These are phyloP conservation scores for Suncus etruscus DNA, from an alignment of 2,113 vertebrate genomes.

Conservation along the genomic window DNA sequence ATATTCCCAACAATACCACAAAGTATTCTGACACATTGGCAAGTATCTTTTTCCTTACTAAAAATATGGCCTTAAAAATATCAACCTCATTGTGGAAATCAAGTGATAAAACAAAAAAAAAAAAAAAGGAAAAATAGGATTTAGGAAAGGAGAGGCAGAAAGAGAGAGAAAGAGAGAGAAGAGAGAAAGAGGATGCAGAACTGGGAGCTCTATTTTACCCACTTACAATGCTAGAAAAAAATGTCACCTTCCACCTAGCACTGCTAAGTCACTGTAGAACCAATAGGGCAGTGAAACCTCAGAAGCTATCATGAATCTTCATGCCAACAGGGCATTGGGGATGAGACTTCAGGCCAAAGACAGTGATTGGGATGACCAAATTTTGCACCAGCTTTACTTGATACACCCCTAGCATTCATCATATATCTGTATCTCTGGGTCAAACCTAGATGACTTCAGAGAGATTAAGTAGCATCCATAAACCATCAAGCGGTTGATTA, in stretches of 20 bases:
- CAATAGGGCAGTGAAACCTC: background rate
- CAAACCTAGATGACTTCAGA: background rate
- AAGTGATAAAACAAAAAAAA: no score
- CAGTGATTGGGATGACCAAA: background rate
- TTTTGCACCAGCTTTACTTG: background rate
- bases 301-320: background rate
- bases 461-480: background rate
- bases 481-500: background rate
- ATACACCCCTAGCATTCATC: no score
- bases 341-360: background rate
- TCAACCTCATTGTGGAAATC: no score
- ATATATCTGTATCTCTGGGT: no score
- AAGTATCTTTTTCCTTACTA: no score
- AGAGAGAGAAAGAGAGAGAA: background rate
- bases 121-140: no score
- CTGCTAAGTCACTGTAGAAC: background rate
- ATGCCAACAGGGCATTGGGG: background rate
- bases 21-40: no score
- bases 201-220: background rate
- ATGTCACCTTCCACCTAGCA: no score
- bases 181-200: no score
- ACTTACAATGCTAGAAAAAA: no score
- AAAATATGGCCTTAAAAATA: no score
- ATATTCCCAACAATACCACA: background rate
- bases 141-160: no score